Conservation (phyloP, 2,113 vertebrate species). For the Brachirus orientalis region DNA sequence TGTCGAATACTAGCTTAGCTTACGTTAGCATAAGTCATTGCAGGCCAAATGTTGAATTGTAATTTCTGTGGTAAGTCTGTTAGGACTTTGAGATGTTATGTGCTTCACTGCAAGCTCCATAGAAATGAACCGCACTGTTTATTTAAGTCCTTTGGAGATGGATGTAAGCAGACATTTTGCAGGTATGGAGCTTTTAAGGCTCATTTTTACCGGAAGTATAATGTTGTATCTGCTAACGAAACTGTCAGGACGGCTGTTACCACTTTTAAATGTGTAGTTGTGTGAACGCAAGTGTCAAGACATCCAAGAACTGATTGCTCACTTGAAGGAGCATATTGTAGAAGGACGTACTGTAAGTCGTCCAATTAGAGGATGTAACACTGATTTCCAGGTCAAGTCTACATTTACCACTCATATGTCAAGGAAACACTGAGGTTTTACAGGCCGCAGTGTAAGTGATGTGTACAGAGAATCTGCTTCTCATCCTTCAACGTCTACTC, state of each 20-base stretch:
- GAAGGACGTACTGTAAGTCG: too few relatives aligned
- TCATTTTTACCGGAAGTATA: slow-evolving; percentile 8
- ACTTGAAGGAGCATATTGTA: too few relatives aligned
- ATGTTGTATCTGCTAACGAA: not conserved
- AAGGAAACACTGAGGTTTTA: slow-evolving; percentile 17
- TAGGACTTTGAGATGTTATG: not conserved
- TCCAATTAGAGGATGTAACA: too few relatives aligned
- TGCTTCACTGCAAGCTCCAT: not conserved
- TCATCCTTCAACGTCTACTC: slow-evolving; percentile 5
- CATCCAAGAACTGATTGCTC: too few relatives aligned
- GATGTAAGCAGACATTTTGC: slow-evolving; percentile 2
- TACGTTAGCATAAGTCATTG: not conserved
- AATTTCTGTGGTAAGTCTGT: not conserved
- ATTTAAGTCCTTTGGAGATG: not conserved
- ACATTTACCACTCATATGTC: not conserved
- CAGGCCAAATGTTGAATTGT: not conserved
- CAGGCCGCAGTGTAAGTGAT: slow-evolving; percentile 1
- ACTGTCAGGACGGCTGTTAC: not conserved
- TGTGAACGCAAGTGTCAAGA: too few relatives aligned
- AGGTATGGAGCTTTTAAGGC: slow-evolving; percentile 8
- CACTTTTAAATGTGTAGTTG: too few relatives aligned
- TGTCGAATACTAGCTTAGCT: not conserved
- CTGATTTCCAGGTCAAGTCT: not conserved
- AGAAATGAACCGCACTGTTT: not conserved
- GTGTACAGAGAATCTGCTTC: slow-evolving; percentile 1